phyloP scores from a whole-genome alignment of 2,113 vertebrate species.

The Ibidorhyncha struthersii region DNA sequence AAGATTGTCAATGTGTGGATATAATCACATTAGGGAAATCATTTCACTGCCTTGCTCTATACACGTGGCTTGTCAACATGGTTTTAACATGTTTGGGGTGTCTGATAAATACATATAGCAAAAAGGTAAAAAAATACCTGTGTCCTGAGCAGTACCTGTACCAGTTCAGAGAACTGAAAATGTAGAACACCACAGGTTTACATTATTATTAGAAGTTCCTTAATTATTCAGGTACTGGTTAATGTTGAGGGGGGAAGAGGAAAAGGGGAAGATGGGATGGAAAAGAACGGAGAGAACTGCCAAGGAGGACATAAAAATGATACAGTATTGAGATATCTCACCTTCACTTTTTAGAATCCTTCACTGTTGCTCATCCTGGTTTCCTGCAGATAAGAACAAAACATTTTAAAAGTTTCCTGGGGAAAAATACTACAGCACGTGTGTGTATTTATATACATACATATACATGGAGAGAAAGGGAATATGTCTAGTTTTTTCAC shows the following conservation, averaged over 20 bases:
- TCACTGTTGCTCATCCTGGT: neutral
- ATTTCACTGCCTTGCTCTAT: neutral
- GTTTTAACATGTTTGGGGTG: neutral
- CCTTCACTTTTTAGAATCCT: neutral
- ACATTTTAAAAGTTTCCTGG: neutral
- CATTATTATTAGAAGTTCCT: neutral
- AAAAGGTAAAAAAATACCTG: neutral
- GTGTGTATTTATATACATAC: neutral
- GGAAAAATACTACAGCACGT: neutral
- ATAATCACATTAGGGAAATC: neutral
- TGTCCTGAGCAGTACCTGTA: neutral
- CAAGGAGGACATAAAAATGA: neutral
- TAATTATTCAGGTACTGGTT: neutral
- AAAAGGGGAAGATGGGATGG: neutral
- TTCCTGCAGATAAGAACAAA: neutral
- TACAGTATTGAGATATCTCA: neutral
- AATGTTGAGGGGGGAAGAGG: neutral
- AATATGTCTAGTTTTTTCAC: neutral
- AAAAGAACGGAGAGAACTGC: neutral
- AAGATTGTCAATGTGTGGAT: neutral
- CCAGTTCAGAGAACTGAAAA: neutral
- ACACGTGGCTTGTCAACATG: neutral
- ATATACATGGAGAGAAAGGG: neutral
- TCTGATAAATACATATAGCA: neutral
- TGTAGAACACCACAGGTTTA: neutral